Conservation (phyloP, 2,113 vertebrate species). For the Sceloporus undulatus region DNA sequence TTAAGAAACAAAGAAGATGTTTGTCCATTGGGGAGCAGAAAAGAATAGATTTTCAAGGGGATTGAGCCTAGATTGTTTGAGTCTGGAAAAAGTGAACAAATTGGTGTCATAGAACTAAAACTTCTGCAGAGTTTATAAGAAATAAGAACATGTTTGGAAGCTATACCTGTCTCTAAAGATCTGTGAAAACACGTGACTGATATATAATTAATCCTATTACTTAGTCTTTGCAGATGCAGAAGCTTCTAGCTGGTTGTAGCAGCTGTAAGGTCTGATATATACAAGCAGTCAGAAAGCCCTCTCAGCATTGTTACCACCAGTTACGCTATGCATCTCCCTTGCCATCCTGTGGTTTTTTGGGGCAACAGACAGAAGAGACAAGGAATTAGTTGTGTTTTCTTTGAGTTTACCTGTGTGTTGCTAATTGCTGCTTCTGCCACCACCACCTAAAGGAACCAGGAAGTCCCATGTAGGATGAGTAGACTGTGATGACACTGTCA, state of each 20-base stretch:
- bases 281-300: neutral
- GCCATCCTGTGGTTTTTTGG: no score
- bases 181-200: no score
- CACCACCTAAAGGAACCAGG: neutral
- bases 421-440: neutral
- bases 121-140: neutral
- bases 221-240: no score
- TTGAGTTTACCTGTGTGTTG: neutral
- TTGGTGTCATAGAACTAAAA: neutral
- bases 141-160: neutral
- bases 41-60: neutral
- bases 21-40: neutral
- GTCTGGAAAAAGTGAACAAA: neutral
- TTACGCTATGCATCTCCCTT: neutral
- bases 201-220: neutral
- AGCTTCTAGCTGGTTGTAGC: neutral
- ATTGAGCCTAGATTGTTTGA: neutral
- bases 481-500: neutral
- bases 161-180: neutral
- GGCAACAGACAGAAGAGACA: neutral
- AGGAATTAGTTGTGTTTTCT: no score
- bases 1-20: neutral
- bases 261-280: neutral
- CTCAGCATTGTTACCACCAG: neutral
- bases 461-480: neutral